Percentiles rank a stretch among this genome's conserved stretches.
Conservation (phyloP, 2,797 vertebrate genomes). For the Hyperoplus lanceolatus region DNA sequence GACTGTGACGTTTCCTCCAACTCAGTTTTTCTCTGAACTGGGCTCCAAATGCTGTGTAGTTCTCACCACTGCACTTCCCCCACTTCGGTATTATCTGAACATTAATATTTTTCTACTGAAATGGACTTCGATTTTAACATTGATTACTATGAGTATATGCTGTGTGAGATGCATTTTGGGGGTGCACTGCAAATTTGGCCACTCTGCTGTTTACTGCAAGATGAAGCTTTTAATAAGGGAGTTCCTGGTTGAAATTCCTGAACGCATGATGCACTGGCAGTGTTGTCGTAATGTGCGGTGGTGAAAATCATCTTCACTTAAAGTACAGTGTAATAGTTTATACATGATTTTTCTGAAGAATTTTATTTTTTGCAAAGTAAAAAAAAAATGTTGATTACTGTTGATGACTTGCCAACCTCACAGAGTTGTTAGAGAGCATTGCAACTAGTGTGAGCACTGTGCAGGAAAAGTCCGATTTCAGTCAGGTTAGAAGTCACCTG, state of each 20-base stretch:
- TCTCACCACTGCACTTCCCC: slow-evolving; percentile 11
- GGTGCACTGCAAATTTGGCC: not conserved
- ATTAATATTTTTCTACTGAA: slow-evolving; percentile 50
- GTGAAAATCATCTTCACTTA: not conserved
- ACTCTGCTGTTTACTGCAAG: not conserved
- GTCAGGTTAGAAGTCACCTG: not conserved
- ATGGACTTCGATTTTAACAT: not conserved
- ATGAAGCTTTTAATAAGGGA: too few relatives aligned
- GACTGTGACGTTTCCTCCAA: slow-evolving; percentile 19
- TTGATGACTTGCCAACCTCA: too few relatives aligned
- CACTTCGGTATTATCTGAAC: not conserved
- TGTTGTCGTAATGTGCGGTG: not conserved
- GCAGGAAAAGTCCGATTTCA: not conserved
- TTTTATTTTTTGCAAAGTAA: too few relatives aligned
- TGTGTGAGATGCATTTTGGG: slow-evolving; percentile 30
- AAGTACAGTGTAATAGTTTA: too few relatives aligned
- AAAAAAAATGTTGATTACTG: too few relatives aligned
- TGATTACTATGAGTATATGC: slow-evolving; percentile 31
- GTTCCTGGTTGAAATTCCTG: not conserved
- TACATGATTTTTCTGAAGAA: too few relatives aligned
- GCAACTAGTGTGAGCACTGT: too few relatives aligned
- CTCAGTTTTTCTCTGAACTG: slow-evolving; percentile 10
- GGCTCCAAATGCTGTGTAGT: not conserved
- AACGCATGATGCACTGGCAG: too few relatives aligned
- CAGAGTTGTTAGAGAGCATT: too few relatives aligned